Percentiles rank a stretch among this genome's conserved stretches.
Evolutionary conservation across 2,888 invertebrate genomes (phyloP).

Genomic region (Bellardia pandia): DNA sequence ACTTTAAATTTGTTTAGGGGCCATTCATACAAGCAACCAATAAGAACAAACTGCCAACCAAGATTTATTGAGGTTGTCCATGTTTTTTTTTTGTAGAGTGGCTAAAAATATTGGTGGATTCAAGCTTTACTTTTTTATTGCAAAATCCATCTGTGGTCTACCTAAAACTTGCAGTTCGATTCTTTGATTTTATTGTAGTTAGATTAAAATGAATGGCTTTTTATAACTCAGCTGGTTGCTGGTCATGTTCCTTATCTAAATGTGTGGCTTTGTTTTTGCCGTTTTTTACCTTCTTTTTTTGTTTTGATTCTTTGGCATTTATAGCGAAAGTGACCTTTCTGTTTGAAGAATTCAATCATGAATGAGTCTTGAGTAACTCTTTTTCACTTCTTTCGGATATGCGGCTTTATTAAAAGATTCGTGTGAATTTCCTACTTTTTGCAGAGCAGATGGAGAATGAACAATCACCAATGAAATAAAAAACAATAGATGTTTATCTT

Average conservation of each 20-base stretch:
- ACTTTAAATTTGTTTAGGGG: background rate
- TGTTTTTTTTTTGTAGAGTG: background rate
- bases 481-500: conserved; percentile 27
- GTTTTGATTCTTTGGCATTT: conserved; percentile 26
- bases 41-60: conserved; percentile 23
- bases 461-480: conserved; percentile 30
- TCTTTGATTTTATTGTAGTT: background rate
- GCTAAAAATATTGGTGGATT: background rate
- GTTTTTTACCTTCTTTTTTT: background rate
- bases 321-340: conserved; percentile 36
- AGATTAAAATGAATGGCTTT: background rate
- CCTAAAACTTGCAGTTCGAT: background rate
- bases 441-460: conserved; percentile 31
- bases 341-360: conserved; percentile 20
- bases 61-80: conserved; percentile 39
- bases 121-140: background rate
- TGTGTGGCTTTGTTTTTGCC: background rate
- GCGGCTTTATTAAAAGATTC: conserved; percentile 23
- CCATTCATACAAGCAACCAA: background rate
- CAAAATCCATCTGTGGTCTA: background rate
- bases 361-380: conserved; percentile 6
- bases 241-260: conserved; percentile 3
- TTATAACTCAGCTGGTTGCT: background rate
- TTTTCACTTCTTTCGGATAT: conserved; percentile 1
- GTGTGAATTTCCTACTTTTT: conserved; percentile 38